Percentiles rank a stretch among this genome's conserved stretches.
Conservation (phyloP, 2,888 invertebrate species). For the Spodoptera littoralis region DNA sequence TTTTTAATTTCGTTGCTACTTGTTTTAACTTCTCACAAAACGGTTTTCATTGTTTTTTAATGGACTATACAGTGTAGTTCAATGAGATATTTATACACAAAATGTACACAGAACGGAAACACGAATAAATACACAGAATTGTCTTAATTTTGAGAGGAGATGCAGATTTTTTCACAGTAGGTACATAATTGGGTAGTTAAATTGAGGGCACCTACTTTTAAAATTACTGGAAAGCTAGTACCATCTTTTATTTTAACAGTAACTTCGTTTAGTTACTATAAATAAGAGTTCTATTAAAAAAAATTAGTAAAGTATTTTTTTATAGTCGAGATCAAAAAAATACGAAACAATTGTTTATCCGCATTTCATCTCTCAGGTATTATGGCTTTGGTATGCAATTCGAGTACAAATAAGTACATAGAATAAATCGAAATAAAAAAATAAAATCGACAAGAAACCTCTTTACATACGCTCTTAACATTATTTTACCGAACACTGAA, state of each 20-base stretch:
- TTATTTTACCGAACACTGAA: constrained; percentile 75
- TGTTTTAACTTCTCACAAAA: too few species aligned
- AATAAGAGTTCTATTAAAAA: too few species aligned
- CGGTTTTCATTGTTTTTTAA: too few species aligned
- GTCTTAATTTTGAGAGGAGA: constrained; percentile 40
- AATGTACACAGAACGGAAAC: constrained; percentile 24
- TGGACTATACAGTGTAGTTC: constrained; percentile 7
- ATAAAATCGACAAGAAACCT: constrained; percentile 41
- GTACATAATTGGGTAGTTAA: too few species aligned
- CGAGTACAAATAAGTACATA: constrained; percentile 22
- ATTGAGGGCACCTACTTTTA: too few species aligned
- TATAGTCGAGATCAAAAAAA: not conserved
- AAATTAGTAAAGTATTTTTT: too few species aligned
- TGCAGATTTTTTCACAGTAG: constrained; percentile 2
- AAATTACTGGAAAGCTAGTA: too few species aligned
- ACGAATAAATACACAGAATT: constrained; percentile 20
- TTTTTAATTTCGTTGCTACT: too few species aligned
- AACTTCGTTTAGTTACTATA: too few species aligned
- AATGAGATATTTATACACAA: constrained; percentile 33
- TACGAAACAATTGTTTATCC: too few species aligned
- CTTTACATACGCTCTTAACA: constrained; percentile 63
- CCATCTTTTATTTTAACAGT: too few species aligned
- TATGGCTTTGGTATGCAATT: constrained; percentile 34
- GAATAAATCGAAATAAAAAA: constrained; percentile 13
- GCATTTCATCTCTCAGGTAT: constrained; percentile 31